These are phyloP conservation scores for Archilochus colubris DNA, from an alignment of 2,113 vertebrate genomes.

Conservation along the genomic window DNA sequence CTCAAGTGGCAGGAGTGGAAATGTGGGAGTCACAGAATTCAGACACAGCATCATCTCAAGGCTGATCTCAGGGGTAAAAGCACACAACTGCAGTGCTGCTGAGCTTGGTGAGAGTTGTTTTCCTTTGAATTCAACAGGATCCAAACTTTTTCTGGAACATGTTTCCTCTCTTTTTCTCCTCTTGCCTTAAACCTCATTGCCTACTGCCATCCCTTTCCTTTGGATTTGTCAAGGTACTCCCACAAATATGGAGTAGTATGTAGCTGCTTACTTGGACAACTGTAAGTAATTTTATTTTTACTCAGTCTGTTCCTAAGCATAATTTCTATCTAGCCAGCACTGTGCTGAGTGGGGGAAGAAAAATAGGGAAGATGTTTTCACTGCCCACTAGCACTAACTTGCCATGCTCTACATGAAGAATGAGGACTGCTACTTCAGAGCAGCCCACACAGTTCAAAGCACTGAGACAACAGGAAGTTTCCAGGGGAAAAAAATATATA, in stretches of 20 bases:
- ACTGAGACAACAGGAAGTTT: constrained; percentile 52
- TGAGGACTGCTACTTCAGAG: constrained; percentile 44
- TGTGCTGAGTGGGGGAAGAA: not conserved
- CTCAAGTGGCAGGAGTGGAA: not conserved
- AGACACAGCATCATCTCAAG: not conserved
- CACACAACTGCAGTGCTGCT: not conserved
- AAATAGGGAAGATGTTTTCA: not conserved
- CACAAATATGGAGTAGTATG: not conserved
- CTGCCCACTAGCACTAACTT: not conserved
- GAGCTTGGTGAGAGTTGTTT: not conserved
- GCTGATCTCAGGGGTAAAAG: not conserved
- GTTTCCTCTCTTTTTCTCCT: not conserved
- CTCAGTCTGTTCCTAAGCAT: not conserved
- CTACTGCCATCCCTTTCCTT: not conserved
- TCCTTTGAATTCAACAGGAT: not conserved
- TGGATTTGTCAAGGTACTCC: not conserved
- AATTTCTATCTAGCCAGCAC: not conserved
- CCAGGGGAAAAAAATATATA: constrained; percentile 35
- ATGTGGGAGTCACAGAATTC: not conserved
- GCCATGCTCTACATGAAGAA: not conserved
- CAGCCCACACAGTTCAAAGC: constrained; percentile 33
- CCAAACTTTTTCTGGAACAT: not conserved
- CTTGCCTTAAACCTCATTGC: not conserved
- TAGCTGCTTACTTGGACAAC: not conserved
- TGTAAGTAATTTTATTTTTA: not conserved